Evolutionary conservation across 2,888 invertebrate species (phyloP), one percentile per base, ranked within the genome.

Genomic region (Xylota sylvarum): DNA sequence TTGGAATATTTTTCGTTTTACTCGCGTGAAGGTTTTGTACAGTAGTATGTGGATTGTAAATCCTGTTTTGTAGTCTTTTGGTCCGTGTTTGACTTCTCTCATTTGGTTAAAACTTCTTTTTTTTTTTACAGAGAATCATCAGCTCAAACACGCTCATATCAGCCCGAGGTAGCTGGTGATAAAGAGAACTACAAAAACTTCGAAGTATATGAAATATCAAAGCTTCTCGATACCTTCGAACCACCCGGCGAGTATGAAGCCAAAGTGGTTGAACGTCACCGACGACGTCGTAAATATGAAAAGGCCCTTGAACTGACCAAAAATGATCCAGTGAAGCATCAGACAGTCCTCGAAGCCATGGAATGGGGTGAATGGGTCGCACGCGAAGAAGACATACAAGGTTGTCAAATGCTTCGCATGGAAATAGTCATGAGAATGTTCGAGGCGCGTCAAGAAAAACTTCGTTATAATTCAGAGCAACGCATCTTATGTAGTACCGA

Each of bases 341-440:
- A 94, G 12, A 93, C 93, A n/a, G 94, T 97, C 89, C 94, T 97
- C 87, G 94, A 94, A 62, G 96, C 96, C n/a, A 94, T 97, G 88
- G 97, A 97, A 91, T 94, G 95, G 81, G 96, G 97, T 88, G 96
- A 97, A 90, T 97, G 97, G 97, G 94, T 96, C 9, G 95, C 96
- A 70, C 94, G 97, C 82, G 97, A 97, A 90, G 94, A 95, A 94
- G 95, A 96, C 90, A 95, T 97, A 84, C 95, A 96, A 89, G 95
- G 95, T 84, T 94, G 96, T 14, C 95, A 96, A 91, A 94, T 95
- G 88, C 93, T 95, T 35, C 94, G 96, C 0, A 91, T 96, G 88
- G 94, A 95, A 78, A 89, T 92, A 0, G 90, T 93, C 0, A 88
- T 90, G 52, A 89, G 89, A 1, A 93, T 97, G 67, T 94, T 97